Evolutionary conservation across 1,140 invertebrate genomes (phyloP).

Genomic region (Scylla paramamosain): DNA sequence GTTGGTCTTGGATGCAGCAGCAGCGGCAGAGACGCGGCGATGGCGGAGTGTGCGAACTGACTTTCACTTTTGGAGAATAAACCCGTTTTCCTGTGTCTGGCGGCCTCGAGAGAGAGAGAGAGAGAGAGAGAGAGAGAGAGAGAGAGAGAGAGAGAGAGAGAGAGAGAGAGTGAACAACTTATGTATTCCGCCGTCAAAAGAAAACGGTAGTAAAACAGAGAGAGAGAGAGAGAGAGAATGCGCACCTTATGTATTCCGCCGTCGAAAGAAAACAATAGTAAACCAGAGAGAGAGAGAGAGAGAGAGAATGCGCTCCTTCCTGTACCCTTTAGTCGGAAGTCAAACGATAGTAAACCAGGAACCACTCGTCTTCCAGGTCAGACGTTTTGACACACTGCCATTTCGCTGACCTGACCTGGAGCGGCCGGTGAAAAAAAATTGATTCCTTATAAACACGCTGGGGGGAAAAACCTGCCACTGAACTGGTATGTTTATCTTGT

Average conservation of each 20-base stretch:
- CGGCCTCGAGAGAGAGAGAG: slow-evolving; percentile 41
- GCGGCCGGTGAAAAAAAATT: neutral
- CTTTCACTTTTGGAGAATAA: neutral
- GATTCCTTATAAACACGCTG: no score
- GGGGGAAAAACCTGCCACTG: no score
- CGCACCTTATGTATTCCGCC: neutral
- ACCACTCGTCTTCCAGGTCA: no score
- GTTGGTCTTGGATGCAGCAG: no score
- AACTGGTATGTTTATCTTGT: no score
- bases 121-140: slow-evolving; percentile 34
- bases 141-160: slow-evolving; percentile 40
- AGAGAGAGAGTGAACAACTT: neutral
- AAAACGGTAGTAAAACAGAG: neutral
- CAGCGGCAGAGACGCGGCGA: no score
- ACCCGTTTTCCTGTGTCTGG: neutral
- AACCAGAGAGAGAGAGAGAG: slow-evolving; percentile 16
- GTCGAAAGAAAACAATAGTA: neutral
- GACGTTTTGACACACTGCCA: neutral
- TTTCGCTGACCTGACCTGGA: neutral
- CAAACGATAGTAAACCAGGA: no score
- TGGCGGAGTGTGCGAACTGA: neutral
- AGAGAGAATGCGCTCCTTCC: no score
- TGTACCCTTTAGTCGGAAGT: no score
- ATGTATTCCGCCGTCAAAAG: no score
- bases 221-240: neutral